Conservation (phyloP, 2,113 vertebrate genomes). For the Misgurnus anguillicaudatus region DNA sequence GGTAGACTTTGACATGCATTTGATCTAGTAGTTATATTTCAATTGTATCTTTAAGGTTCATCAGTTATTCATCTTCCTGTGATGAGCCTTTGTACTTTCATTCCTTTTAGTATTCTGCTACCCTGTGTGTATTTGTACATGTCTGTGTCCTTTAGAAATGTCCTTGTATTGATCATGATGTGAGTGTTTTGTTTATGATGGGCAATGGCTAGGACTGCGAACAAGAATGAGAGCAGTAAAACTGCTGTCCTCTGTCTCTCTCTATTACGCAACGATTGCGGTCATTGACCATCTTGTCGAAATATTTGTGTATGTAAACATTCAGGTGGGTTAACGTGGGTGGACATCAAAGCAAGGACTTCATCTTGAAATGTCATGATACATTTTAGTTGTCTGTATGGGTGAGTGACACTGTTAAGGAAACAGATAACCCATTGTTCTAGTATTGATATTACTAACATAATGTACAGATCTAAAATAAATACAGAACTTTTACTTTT, state of each 20-base stretch:
- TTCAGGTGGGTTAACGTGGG: not conserved
- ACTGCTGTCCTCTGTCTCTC: not conserved
- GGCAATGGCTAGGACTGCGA: not conserved
- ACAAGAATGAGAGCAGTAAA: conserved; percentile 5
- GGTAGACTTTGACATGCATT: conserved; percentile 3
- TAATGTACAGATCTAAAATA: too few species aligned
- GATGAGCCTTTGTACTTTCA: not conserved
- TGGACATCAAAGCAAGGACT: not conserved
- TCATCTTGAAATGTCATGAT: not conserved
- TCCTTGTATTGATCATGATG: not conserved
- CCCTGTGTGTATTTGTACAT: not conserved
- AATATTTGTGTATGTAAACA: conserved; percentile 9
- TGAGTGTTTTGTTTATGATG: not conserved
- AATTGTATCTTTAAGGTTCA: conserved; percentile 19
- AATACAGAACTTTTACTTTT: too few species aligned
- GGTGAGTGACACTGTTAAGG: too few species aligned
- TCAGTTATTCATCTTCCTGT: conserved; percentile 5
- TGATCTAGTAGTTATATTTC: not conserved
- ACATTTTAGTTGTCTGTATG: too few species aligned
- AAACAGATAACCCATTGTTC: too few species aligned
- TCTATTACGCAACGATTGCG: not conserved
- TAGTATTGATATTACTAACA: too few species aligned
- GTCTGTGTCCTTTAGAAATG: too few species aligned
- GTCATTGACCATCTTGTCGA: conserved; percentile 3
- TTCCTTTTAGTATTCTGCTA: too few species aligned